Evolutionary conservation across 1,140 invertebrate species (phyloP).

Genomic region (Microplitis mediator): DNA sequence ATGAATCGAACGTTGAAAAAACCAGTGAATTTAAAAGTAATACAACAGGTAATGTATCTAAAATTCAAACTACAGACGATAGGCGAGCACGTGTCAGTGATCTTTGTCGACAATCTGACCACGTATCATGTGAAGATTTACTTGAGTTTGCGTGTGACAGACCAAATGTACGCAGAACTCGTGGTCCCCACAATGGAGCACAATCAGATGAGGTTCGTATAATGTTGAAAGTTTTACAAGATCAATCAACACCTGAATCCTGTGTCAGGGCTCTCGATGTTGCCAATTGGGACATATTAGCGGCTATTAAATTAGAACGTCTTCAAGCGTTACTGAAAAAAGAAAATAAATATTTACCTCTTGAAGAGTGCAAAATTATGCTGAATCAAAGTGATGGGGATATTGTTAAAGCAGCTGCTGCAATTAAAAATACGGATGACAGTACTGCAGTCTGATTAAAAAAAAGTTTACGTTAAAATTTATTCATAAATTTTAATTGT

Average conservation of each 20-base stretch:
- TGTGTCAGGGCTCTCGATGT: slow-evolving; percentile 82
- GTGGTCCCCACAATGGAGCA: slow-evolving; percentile 77
- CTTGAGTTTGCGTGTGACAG: slow-evolving; percentile 88
- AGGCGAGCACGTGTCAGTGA: slow-evolving; percentile 39
- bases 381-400: slow-evolving; percentile 55
- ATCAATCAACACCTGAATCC: slow-evolving; percentile 78
- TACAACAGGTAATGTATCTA: too few species aligned
- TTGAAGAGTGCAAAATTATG: slow-evolving; percentile 57
- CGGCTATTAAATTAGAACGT: slow-evolving; percentile 85
- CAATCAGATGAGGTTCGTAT: slow-evolving; percentile 90
- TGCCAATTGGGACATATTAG: slow-evolving; percentile 87
- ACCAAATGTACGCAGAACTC: slow-evolving; percentile 68
- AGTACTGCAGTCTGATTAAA: slow-evolving; percentile 49
- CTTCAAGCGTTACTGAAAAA: slow-evolving; percentile 70
- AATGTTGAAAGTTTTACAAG: slow-evolving; percentile 87
- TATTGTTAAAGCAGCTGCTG: slow-evolving; percentile 54
- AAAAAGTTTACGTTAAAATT: not conserved
- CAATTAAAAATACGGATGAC: slow-evolving; percentile 55
- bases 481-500: not conserved
- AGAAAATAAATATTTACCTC: slow-evolving; percentile 53
- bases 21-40: too few species aligned
- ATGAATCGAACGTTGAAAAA: not conserved
- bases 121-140: slow-evolving; percentile 91
- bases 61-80: slow-evolving; percentile 11
- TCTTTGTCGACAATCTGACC: slow-evolving; percentile 66